These are phyloP conservation scores for Pangasius krempfi DNA, from an alignment of 2,797 vertebrate genomes.

Conservation along the genomic window DNA sequence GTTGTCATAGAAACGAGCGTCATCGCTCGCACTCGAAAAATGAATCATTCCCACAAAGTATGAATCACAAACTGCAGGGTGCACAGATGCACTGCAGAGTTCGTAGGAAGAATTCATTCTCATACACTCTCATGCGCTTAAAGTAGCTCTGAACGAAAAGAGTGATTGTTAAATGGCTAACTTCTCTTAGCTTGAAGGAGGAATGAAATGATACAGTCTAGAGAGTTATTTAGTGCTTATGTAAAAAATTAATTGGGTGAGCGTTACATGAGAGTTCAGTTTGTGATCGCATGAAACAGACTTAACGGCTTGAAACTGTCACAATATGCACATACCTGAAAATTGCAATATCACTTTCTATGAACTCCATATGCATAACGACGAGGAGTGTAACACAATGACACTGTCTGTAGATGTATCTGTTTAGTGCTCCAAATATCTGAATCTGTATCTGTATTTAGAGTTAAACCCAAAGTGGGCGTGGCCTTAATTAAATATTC, in stretches of 20 bases:
- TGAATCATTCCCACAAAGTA: conserved; percentile 74
- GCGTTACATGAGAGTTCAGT: neutral
- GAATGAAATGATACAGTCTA: neutral
- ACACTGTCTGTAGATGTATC: neutral
- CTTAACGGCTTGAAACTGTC: neutral
- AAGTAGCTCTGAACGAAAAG: neutral
- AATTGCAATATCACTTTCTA: neutral
- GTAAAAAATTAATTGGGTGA: neutral
- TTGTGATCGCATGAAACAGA: neutral
- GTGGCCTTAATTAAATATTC: neutral
- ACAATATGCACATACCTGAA: neutral
- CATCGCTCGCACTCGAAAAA: conserved; percentile 68
- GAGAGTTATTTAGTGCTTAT: neutral
- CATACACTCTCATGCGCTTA: neutral
- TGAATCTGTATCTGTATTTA: neutral
- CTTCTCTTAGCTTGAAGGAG: neutral
- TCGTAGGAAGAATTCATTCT: neutral
- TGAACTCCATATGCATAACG: neutral
- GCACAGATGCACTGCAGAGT: conserved; percentile 30
- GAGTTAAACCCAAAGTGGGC: neutral
- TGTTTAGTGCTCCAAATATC: neutral
- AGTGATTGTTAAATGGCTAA: neutral
- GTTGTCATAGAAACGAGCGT: conserved; percentile 73
- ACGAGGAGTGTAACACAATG: neutral
- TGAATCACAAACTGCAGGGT: conserved; percentile 69